Evolutionary conservation across 1,140 invertebrate genomes (phyloP), one percentile per base, ranked within the genome.

Genomic region (Caerostris extrusa): DNA sequence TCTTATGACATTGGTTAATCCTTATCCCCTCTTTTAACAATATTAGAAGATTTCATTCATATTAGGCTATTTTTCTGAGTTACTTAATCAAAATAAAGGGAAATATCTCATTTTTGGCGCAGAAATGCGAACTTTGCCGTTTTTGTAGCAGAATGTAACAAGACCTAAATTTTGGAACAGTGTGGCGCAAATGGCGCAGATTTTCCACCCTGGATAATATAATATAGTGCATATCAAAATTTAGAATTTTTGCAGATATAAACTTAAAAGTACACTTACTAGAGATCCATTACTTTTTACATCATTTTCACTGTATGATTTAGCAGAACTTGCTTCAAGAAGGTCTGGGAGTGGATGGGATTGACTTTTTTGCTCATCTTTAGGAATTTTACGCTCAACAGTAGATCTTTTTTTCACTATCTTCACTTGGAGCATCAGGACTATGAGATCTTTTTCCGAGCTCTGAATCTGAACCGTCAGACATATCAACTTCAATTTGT

Each of bases 401-500:
- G 71, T 90, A 61, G 95, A 96, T 98, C 97, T 90, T 97, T 96
- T n/a, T 95, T 98, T 97, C 57, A 98, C 97, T 4, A 97, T 98
- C 50, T 97, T 97, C 12, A 97, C 97, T 95, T 97, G 98, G 97
- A 82, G 98, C 97, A 71, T 97, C 97, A 1, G 97, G 97, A 95
- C 97, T 97, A 5, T 97, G 96, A 95, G 97, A 67, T 88, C 90
- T 81, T 64, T 94, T 95, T n/a, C 82, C 91, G 17, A 94, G 19
- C 34, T 95, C 95, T 53, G 77, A 85, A 85, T 95, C 97, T 0
- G 97, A 97, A 5, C 97, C 97, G 94, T 98, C 97, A 7, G 97
- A 97, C 64, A 97, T 96, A 94, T 97, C 97, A 17, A 97, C 96
- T 93, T 97, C 97, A 56, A 98, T 95, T 94, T 97, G 58, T 81